A percentile compares a stretch with the other conserved stretches of the same genome.
These are phyloP conservation scores for Lycocorax pyrrhopterus DNA, from an alignment of 2,113 vertebrate genomes.

Conservation along the genomic window DNA sequence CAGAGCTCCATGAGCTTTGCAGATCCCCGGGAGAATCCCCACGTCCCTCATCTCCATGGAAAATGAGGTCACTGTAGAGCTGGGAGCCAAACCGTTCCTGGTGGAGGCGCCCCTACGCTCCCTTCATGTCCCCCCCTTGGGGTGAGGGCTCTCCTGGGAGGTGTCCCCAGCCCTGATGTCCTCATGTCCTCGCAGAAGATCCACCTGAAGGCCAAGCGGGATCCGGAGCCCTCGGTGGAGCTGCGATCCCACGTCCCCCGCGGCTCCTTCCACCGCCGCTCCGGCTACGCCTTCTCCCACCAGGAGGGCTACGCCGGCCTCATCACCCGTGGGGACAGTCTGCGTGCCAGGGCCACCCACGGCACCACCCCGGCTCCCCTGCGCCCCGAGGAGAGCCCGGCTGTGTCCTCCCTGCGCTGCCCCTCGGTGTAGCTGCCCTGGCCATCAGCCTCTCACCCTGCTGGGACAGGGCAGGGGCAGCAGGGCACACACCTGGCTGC, in stretches of 20 bases:
- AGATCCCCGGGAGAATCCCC: background rate
- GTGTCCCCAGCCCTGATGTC: background rate
- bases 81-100: fast-evolving
- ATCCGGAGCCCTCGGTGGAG: background rate
- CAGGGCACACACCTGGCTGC: background rate
- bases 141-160: background rate
- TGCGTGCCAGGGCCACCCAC: background rate
- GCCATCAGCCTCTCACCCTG: background rate
- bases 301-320: conserved; percentile 72
- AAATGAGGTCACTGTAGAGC: background rate
- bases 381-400: fast-evolving
- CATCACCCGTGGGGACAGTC: conserved; percentile 71
- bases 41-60: fast-evolving
- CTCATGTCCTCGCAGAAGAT: background rate
- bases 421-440: background rate
- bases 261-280: conserved; percentile 55
- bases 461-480: background rate
- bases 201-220: background rate
- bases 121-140: fast-evolving
- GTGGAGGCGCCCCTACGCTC: fast-evolving
- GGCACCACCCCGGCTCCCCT: fast-evolving
- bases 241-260: conserved; percentile 48
- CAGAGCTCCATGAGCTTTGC: background rate
- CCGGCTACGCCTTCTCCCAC: conserved; percentile 85
- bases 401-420: background rate